Evolutionary conservation across 2,888 invertebrate genomes (phyloP).

Genomic region (Lepidocyrtoides sp.): DNA sequence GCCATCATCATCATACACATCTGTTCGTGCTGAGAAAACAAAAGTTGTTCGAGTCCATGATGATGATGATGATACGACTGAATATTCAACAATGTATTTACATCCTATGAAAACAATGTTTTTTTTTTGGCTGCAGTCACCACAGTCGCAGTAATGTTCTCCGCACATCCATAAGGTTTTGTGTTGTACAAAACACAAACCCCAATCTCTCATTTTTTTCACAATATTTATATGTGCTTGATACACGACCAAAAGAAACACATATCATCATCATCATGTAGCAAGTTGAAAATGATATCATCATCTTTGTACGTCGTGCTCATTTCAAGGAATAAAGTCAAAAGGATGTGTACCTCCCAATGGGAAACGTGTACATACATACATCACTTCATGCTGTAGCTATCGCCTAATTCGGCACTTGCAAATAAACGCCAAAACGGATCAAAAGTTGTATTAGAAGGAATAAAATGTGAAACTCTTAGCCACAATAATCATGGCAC

Average conservation of each 20-base stretch:
- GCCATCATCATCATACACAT: conserved; percentile 48
- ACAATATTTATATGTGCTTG: conserved; percentile 16
- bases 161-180: neutral
- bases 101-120: conserved; percentile 7
- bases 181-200: neutral
- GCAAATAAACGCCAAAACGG: conserved; percentile 61
- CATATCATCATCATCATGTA: too few relatives aligned
- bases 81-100: neutral
- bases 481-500: neutral
- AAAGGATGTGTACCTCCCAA: conserved; percentile 44
- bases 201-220: conserved; percentile 1
- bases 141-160: neutral
- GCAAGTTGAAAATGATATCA: conserved; percentile 42
- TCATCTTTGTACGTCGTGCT: conserved; percentile 27
- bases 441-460: neutral
- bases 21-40: conserved; percentile 64
- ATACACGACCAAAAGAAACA: neutral
- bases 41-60: conserved; percentile 18
- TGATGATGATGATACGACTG: too few relatives aligned
- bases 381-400: conserved; percentile 1
- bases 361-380: neutral
- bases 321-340: neutral
- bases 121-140: neutral
- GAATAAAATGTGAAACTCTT: conserved; percentile 8
- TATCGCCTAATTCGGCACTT: conserved; percentile 65